Evolutionary conservation across 2,888 invertebrate genomes (phyloP), one percentile per base, ranked within the genome.

Genomic region (Nomada ruficornis): DNA sequence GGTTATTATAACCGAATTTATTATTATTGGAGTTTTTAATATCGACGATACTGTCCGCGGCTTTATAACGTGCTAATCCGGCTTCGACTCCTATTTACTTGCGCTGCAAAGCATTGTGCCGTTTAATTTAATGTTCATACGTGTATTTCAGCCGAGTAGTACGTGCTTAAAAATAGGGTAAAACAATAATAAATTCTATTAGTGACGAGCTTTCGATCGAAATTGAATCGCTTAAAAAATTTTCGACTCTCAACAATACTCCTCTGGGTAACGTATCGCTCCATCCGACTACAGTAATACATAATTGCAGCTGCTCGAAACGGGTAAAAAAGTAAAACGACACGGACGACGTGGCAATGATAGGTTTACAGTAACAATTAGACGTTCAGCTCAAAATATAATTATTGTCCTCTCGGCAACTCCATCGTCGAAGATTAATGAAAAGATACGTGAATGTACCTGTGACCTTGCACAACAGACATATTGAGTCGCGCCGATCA

Each of bases 401-500:
- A 73, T 83, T 83, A 83, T 83, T 73, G 76, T 77, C 70, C 59
- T 47, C 60, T 29, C 73, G 62, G 15, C 57, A 62, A 62, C 64
- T 62, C 29, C 67, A 26, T 26, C 67, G 72, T 10, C 64, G 60
- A 42, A 57, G 77, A 74, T 73, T 81, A 78, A 77, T 80, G 88
- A 87, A 82, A 85, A 69, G 80, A 83, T 77, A 84, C 50, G 44
- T 57, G 50, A 75, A 73, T 52, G 80, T 73, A 71, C 63, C 72
- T 55, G 62, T 23, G 69, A 55, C 59, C 80, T 83, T 80, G 80
- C 74, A 85, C 74, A 77, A 83, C 68, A 71, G 57, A 20, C 85
- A 67, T 52, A 76, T 83, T 88, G 91, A 90, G 89, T 91, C 87
- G 86, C 86, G 83, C 85, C 88, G 91, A 91, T 91, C 91, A 86